Evolutionary conservation across 2,113 vertebrate species (phyloP), one percentile per base, ranked within the genome.

Genomic region (Neofelis nebulosa): DNA sequence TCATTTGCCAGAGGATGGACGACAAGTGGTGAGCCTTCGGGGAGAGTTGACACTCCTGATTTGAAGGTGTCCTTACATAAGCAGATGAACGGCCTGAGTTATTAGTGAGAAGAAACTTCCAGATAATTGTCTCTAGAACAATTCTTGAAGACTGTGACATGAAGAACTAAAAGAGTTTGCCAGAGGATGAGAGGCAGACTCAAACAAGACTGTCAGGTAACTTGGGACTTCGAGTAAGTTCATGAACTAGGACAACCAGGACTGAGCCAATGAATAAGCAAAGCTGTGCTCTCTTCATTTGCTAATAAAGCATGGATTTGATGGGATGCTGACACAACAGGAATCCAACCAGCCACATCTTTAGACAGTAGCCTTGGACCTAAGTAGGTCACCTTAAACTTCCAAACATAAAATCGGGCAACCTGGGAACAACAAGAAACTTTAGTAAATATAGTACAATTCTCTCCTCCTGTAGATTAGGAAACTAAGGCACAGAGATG

Each of bases 361-460:
- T 90, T 63, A 94, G 65, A 71, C 13, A 41, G 68, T 66, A 85
- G 45, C 36, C 7, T 93, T 89, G 86, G 27, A 93, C 4, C 71
- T 66, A 10, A 23, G 2, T 25, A 9, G 12, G 5, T 41, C 27
- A n/a, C 36, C 55, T 73, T 73, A 95, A 36, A 79, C 23, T 88
- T 85, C 14, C 57, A 91, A 88, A 92, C 23, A 93, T 55, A 94
- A 88, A 91, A 93, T 41, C 38, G 36, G 66, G 92, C 36, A 91
- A 63, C 63, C 55, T 76, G 36, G n/a, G 83, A 36, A 88, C 33
- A 45, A 85, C 19, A 78, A 38, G 29, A n/a, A 65, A 66, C 66
- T 52, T 92, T 31, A 52, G 80, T n/a, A 84, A 71, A 57, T 61
- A 38, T 15, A 92, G 25, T 41, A 91, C 16, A 80, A 63, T 65